phyloP scores from a whole-genome alignment of 1,140 invertebrate species.

The Heliconius hermathena region DNA sequence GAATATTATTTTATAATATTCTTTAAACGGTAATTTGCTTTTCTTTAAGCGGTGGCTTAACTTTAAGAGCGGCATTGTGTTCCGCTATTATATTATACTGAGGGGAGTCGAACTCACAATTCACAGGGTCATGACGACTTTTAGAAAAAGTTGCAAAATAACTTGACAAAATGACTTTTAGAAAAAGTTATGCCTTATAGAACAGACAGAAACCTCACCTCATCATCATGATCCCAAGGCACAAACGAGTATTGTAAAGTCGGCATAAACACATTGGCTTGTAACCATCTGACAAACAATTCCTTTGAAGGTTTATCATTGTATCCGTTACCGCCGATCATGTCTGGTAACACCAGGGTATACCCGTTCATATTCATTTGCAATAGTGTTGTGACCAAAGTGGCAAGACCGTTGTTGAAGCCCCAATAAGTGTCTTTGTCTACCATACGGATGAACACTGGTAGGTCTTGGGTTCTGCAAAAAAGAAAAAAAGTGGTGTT shows the following conservation, averaged over 20 bases:
- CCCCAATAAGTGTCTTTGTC: conserved; percentile 93
- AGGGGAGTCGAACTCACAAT: no score
- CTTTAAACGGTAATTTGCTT: no score
- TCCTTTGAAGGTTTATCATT: conserved; percentile 86
- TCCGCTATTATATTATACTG: no score
- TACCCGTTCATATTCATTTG: conserved; percentile 93
- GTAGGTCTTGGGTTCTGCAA: conserved; percentile 86
- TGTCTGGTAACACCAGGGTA: conserved; percentile 93
- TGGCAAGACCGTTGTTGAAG: conserved; percentile 88
- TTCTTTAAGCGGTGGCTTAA: no score
- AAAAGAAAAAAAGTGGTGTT: not conserved
- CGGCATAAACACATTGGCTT: conserved; percentile 94
- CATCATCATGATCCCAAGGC: conserved; percentile 92
- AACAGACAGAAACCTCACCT: conserved; percentile 72
- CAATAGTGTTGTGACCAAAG: conserved; percentile 90
- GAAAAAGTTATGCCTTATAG: no score
- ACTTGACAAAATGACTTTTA: no score
- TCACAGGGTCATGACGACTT: no score
- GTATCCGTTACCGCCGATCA: conserved; percentile 96
- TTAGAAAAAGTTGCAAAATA: no score
- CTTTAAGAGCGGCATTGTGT: no score
- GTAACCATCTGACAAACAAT: conserved; percentile 93
- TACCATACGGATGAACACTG: conserved; percentile 93
- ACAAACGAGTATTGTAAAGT: conserved; percentile 93
- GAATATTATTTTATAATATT: no score